Evolutionary conservation across 2,888 invertebrate genomes (phyloP), one percentile per base, ranked within the genome.

Genomic region (Cheilosia variabilis): DNA sequence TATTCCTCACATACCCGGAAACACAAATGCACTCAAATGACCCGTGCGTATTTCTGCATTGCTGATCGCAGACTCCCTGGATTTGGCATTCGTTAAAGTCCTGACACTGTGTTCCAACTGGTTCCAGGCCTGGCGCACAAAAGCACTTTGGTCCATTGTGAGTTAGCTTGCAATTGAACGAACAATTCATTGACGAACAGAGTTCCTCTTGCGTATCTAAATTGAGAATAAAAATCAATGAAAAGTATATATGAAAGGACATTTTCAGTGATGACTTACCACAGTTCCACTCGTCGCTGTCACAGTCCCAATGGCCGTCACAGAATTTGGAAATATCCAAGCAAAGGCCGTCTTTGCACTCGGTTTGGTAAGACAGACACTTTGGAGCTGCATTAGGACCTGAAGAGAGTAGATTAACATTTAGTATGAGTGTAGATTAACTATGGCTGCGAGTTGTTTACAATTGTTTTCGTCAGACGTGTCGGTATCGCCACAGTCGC

Each of bases 11-110:
- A 92, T 97, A 97, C 2, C 97, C 97, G 17, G 93, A 90, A 2
- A 94, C 94, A 93, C 98, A 98, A 13, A 93, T 92, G 93, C 98
- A 98, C 55, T 93, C 90, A 92, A 93, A 96, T 43, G 95, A 95
- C 83, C 95, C 95, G 31, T 92, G 91, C 17, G 94, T 94, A 93
- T 96, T 96, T 89, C 89, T 93, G 92, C 97, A 97, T 47, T 93
- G 90, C 92, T 97, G 97, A 90, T 96, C 95, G 92, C 97, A 97
- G 63, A 94, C 92, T 53, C 94, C 95, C 87, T 95, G 95, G 87
- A 94, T 92, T 88, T 92, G 91, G 93, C 97, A 97, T 93, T 97
- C 97, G 92, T 97, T 94, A 87, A 95, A 94, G 92, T 97, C 97
- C 66, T 94, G 93, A 90, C 97, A 97, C 65, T 92, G 92, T 24